Conservation (phyloP, 2,888 invertebrate genomes). For the Mythimna loreyi region DNA sequence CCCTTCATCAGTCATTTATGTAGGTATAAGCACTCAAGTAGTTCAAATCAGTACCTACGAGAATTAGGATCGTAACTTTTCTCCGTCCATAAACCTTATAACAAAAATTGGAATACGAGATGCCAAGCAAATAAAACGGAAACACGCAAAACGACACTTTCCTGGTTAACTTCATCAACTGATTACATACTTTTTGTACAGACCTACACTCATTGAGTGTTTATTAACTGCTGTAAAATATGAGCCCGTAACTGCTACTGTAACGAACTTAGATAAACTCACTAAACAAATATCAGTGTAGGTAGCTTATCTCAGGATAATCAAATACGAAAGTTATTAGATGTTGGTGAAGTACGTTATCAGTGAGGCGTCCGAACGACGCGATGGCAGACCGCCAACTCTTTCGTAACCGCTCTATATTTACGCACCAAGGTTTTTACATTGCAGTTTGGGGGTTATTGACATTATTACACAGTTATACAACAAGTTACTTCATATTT, state of each 20-base stretch:
- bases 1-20: constrained; percentile 14
- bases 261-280: constrained; percentile 9
- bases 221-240: neutral
- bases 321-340: constrained; percentile 49
- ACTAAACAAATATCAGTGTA: constrained; percentile 10
- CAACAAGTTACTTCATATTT: constrained; percentile 80
- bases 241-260: constrained; percentile 3
- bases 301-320: constrained; percentile 37
- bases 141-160: constrained; percentile 1
- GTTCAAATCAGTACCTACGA: too few species aligned
- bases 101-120: neutral
- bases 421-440: constrained; percentile 86
- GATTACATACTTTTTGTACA: neutral
- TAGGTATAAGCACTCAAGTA: too few species aligned
- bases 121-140: constrained; percentile 14
- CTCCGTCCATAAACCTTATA: neutral
- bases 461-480: constrained; percentile 85
- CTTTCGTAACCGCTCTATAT: constrained; percentile 87
- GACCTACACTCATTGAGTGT: neutral
- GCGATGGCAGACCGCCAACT: constrained; percentile 85
- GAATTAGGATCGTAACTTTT: too few species aligned
- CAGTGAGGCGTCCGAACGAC: constrained; percentile 70
- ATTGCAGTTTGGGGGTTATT: constrained; percentile 89
- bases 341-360: constrained; percentile 51
- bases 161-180: neutral